Conservation (phyloP, 2,797 vertebrate species). For the Sebastes vulpes region DNA sequence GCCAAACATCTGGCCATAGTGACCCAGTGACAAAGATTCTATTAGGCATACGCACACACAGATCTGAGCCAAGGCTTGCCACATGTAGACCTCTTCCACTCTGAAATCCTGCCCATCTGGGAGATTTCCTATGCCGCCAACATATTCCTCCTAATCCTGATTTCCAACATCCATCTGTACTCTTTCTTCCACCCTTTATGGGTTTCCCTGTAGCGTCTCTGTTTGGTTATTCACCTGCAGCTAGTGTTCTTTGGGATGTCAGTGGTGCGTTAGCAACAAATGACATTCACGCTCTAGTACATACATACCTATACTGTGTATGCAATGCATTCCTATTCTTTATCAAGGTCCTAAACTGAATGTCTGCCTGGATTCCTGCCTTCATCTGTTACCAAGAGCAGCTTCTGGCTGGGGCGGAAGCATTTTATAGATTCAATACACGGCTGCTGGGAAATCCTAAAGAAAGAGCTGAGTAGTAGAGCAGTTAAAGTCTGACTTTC, state of each 20-base stretch:
- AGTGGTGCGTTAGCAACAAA: neutral
- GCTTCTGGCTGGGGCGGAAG: neutral
- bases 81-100: constrained; percentile 31
- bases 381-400: constrained; percentile 31
- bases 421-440: constrained; percentile 30
- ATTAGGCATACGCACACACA: constrained; percentile 17
- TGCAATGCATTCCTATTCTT: constrained; percentile 14
- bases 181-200: constrained; percentile 55
- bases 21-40: constrained; percentile 61
- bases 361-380: constrained; percentile 25
- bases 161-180: constrained; percentile 21
- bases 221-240: constrained; percentile 88
- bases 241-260: constrained; percentile 11
- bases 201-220: constrained; percentile 90
- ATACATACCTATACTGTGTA: neutral
- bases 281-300: constrained; percentile 3
- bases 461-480: constrained; percentile 6
- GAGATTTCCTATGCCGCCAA: constrained; percentile 45
- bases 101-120: constrained; percentile 65
- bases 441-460: constrained; percentile 5
- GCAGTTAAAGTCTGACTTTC: constrained; percentile 30
- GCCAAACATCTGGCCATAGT: constrained; percentile 62
- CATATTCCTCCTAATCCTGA: constrained; percentile 63
- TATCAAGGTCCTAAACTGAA: constrained; percentile 21
- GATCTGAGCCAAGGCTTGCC: constrained; percentile 22